Evolutionary conservation across 2,888 invertebrate genomes (phyloP).

Genomic region (Luperina nickerlii): DNA sequence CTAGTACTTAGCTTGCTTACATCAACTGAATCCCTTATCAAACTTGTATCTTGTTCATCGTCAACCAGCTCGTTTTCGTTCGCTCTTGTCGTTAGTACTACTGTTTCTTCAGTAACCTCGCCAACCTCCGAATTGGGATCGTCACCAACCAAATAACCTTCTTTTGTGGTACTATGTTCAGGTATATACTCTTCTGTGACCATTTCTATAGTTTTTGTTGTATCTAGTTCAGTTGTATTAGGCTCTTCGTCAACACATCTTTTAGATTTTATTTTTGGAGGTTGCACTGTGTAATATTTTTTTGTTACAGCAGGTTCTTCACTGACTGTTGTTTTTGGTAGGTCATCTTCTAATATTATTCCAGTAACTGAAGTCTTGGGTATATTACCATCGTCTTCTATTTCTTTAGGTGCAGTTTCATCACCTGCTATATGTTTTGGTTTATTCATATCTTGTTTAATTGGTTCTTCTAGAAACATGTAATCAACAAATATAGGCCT

Average conservation of each 20-base stretch:
- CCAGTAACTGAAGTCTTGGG: conserved; percentile 30
- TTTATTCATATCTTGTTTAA: conserved; percentile 31
- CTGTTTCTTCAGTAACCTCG: conserved; percentile 11
- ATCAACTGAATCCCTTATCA: conserved; percentile 76
- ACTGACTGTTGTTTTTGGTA: conserved; percentile 20
- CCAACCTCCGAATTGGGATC: conserved; percentile 3
- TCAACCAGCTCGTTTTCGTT: conserved; percentile 51
- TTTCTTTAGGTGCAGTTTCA: conserved; percentile 15
- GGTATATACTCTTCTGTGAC: not conserved
- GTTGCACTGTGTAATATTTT: conserved; percentile 52
- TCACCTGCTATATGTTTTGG: not conserved
- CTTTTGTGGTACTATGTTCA: conserved; percentile 54
- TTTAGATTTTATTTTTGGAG: conserved; percentile 17
- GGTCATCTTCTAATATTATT: conserved; percentile 26
- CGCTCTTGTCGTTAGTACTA: conserved; percentile 48
- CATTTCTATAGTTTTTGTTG: conserved; percentile 8
- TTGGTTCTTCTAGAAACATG: conserved; percentile 75
- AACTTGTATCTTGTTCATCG: conserved; percentile 57
- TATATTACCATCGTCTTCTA: not conserved
- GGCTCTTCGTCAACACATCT: conserved; percentile 20
- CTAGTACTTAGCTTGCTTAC: conserved; percentile 76
- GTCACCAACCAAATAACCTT: conserved; percentile 62
- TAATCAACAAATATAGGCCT: conserved; percentile 75
- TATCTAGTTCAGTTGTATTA: not conserved
- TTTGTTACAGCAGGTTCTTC: conserved; percentile 55